Conservation (phyloP, 2,113 vertebrate genomes). For the Crotalus tigris region DNA sequence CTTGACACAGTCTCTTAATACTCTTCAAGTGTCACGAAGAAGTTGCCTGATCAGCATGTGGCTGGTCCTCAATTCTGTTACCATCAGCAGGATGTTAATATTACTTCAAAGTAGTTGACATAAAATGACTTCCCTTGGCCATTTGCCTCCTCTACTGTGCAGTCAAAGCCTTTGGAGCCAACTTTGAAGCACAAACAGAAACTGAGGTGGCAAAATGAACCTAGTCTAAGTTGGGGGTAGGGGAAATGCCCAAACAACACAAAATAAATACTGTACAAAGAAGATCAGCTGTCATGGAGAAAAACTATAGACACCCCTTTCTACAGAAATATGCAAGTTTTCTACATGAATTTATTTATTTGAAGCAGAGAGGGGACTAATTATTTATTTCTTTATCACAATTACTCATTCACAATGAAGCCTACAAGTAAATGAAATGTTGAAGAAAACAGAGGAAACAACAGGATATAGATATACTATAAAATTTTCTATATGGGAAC, state of each 20-base stretch:
- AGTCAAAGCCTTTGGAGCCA: background rate
- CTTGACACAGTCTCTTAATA: background rate
- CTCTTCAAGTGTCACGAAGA: background rate
- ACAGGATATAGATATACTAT: background rate
- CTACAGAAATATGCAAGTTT: background rate
- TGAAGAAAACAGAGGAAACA: background rate
- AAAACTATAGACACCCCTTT: background rate
- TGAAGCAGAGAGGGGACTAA: background rate
- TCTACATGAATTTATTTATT: background rate
- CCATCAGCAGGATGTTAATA: background rate
- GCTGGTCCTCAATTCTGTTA: background rate
- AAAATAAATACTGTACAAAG: background rate
- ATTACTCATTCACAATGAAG: background rate
- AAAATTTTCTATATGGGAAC: background rate
- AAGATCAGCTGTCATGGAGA: background rate
- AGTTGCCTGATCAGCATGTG: background rate
- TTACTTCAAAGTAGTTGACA: background rate
- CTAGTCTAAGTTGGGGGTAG: background rate
- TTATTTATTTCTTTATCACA: background rate
- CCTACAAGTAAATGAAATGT: background rate
- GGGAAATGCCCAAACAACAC: background rate
- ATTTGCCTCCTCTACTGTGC: background rate
- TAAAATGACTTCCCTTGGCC: background rate
- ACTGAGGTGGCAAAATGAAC: background rate
- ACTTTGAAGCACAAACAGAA: background rate